Conservation (phyloP, 1,140 invertebrate genomes). For the Anoplolepis gracilipes region DNA sequence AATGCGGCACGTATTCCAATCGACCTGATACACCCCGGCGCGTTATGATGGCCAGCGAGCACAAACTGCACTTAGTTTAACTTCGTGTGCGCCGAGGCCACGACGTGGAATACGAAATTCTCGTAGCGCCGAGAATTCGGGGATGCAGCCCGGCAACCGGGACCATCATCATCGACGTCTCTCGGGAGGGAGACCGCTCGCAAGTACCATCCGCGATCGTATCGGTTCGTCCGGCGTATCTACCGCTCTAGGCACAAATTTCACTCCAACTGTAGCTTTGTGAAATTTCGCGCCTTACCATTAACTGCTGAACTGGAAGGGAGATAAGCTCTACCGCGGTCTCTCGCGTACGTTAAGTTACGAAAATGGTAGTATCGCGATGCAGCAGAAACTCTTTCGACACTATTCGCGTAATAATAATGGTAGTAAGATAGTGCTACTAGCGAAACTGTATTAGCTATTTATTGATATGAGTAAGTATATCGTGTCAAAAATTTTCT, state of each 20-base stretch:
- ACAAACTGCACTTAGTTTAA: constrained; percentile 79
- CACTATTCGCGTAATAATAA: background rate
- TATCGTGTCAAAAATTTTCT: background rate
- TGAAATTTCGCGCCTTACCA: constrained; percentile 58
- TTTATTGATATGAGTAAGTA: constrained; percentile 29
- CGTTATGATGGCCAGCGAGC: constrained; percentile 74
- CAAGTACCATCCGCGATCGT: constrained; percentile 50
- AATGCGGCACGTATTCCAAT: constrained; percentile 75
- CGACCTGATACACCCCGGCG: constrained; percentile 68
- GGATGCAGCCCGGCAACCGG: background rate
- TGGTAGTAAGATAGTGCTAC: background rate
- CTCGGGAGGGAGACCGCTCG: constrained; percentile 11
- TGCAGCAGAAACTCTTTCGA: constrained; percentile 31
- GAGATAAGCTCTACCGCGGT: constrained; percentile 35
- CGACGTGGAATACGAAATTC: constrained; percentile 76
- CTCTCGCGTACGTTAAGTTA: constrained; percentile 27
- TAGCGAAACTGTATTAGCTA: background rate
- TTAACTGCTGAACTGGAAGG: constrained; percentile 54
- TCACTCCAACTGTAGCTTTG: constrained; percentile 14
- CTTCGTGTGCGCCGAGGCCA: constrained; percentile 66
- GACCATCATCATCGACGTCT: constrained; percentile 63
- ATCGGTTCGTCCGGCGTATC: constrained; percentile 15
- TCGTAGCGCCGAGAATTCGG: constrained; percentile 28
- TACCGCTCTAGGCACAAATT: constrained; percentile 21
- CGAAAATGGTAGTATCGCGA: constrained; percentile 23